A percentile compares a stretch with the other conserved stretches of the same genome.
These are phyloP conservation scores for Ochropleura plecta DNA, from an alignment of 2,888 invertebrate species.

Conservation along the genomic window DNA sequence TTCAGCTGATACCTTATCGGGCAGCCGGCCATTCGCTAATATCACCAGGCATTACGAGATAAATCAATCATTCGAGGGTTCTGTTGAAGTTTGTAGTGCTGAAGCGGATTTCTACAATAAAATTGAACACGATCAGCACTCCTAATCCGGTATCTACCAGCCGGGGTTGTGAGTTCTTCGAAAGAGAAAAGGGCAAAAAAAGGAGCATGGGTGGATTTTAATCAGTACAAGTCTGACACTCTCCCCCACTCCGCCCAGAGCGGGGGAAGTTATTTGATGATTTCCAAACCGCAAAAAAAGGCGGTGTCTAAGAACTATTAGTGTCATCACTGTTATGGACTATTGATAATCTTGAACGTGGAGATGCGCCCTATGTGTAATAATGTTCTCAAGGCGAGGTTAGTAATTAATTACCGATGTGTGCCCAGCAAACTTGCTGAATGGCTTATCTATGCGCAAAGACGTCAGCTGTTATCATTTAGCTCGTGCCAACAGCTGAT, in stretches of 20 bases:
- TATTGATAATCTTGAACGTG: no score
- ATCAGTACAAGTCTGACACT: no score
- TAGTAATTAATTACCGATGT: background rate
- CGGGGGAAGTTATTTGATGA: no score
- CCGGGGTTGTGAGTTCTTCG: no score
- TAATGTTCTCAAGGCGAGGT: background rate
- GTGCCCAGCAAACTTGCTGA: background rate
- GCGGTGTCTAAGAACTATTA: background rate
- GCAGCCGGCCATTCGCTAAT: conserved; percentile 29
- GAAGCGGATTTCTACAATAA: background rate
- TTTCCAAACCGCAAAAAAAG: no score
- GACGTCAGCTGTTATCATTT: conserved; percentile 7
- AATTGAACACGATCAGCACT: background rate
- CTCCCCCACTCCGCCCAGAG: no score
- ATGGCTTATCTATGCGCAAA: background rate
- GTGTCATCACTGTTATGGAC: background rate
- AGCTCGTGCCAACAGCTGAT: conserved; percentile 10
- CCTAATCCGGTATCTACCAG: no score
- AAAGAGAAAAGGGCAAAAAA: no score
- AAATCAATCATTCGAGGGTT: background rate
- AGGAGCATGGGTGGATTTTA: no score
- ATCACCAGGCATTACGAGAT: conserved; percentile 11
- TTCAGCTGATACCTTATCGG: conserved; percentile 52
- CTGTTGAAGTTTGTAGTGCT: conserved; percentile 13
- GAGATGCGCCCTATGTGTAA: background rate